phyloP scores from a whole-genome alignment of 1,140 invertebrate species.

The Sitobion miscanthi region DNA sequence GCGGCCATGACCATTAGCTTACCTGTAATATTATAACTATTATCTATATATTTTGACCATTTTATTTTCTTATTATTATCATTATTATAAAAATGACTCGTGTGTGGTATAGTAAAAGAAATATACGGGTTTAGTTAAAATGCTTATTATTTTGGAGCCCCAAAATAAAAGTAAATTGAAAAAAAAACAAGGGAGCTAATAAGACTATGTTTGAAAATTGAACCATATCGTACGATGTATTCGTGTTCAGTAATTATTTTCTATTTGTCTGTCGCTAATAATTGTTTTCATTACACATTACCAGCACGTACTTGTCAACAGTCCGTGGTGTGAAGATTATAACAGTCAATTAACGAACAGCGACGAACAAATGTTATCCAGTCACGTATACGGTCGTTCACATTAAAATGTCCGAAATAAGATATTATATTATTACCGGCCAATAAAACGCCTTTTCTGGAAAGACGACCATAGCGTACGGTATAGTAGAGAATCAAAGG shows the following conservation, averaged over 20 bases:
- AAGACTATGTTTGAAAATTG: too few relatives aligned
- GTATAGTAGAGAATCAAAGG: not conserved
- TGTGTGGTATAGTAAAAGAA: not conserved
- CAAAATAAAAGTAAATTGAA: not conserved
- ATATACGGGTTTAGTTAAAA: not conserved
- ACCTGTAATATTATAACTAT: not conserved
- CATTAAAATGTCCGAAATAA: not conserved
- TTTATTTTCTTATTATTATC: not conserved
- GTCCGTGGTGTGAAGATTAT: not conserved
- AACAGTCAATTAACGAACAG: not conserved
- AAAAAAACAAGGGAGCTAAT: too few relatives aligned
- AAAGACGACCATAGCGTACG: not conserved
- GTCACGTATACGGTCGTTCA: not conserved
- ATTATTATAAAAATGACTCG: not conserved
- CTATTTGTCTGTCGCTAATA: not conserved
- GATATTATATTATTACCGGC: not conserved
- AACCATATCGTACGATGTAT: not conserved
- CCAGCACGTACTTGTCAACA: not conserved
- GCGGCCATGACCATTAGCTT: too few relatives aligned
- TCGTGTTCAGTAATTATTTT: not conserved
- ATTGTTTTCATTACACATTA: not conserved
- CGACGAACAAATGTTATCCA: not conserved
- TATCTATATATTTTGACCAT: not conserved
- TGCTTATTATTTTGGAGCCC: not conserved
- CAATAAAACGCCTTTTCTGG: not conserved